These are phyloP conservation scores for Anser cygnoides DNA, from an alignment of 2,113 vertebrate genomes.

Conservation along the genomic window DNA sequence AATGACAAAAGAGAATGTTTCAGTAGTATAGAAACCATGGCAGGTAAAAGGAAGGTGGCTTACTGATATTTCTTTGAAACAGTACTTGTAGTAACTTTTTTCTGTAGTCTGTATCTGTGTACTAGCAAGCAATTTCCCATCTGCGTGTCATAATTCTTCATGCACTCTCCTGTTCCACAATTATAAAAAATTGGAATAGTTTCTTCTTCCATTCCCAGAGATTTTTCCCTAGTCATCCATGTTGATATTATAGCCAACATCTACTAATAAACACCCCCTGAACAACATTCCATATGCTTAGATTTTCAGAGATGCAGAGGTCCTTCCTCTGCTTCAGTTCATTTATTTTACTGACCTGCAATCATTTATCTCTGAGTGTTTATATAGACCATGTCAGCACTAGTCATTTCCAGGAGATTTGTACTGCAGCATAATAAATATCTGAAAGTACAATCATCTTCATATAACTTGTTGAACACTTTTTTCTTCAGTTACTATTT, in stretches of 20 bases:
- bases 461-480: background rate
- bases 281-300: background rate
- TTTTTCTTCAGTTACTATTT: background rate
- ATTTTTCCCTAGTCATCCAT: background rate
- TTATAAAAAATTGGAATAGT: background rate
- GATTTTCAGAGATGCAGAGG: background rate
- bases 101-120: background rate
- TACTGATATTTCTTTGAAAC: background rate
- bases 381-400: background rate
- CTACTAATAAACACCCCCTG: background rate
- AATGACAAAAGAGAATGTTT: background rate
- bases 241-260: background rate
- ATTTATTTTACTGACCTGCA: background rate
- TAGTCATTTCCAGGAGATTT: background rate
- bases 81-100: background rate
- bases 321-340: background rate
- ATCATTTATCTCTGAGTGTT: background rate
- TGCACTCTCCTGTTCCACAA: background rate
- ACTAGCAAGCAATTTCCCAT: background rate
- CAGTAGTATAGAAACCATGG: background rate
- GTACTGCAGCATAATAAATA: background rate
- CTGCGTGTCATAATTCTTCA: background rate
- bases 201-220: background rate
- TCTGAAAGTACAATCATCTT: background rate
- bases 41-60: background rate